These are phyloP conservation scores for Protodeltote pygarga DNA, from an alignment of 2,888 invertebrate species.

Conservation along the genomic window DNA sequence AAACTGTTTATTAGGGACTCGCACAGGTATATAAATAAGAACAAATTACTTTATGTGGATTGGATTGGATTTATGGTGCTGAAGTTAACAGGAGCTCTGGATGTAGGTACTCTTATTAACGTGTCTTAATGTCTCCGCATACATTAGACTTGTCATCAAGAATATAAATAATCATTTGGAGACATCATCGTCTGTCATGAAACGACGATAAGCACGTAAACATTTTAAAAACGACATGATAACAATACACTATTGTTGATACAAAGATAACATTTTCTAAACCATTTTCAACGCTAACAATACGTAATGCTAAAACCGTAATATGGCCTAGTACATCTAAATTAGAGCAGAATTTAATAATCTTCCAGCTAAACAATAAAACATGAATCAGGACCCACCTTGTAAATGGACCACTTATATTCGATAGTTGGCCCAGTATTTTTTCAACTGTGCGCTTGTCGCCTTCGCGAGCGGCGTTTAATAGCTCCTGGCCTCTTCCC, in stretches of 20 bases:
- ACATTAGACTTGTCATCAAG: conserved; percentile 4
- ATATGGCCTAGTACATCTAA: neutral
- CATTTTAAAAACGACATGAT: conserved; percentile 57
- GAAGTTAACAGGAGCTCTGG: too few relatives aligned
- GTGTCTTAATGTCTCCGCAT: conserved; percentile 6
- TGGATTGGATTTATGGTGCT: too few relatives aligned
- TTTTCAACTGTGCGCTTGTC: conserved; percentile 96
- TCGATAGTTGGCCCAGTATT: conserved; percentile 94
- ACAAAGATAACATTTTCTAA: conserved; percentile 45
- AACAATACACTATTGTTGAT: conserved; percentile 66
- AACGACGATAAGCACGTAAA: conserved; percentile 64
- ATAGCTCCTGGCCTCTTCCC: conserved; percentile 98
- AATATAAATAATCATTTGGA: conserved; percentile 13
- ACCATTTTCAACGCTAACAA: conserved; percentile 8
- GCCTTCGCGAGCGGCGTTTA: conserved; percentile 98
- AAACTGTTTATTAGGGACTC: too few relatives aligned
- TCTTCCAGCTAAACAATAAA: conserved; percentile 46
- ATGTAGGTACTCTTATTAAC: too few relatives aligned
- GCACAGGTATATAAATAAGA: too few relatives aligned
- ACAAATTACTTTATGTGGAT: too few relatives aligned
- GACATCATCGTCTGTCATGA: conserved; percentile 22
- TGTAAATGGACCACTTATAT: conserved; percentile 97
- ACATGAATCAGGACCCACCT: conserved; percentile 89
- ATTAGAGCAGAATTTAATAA: neutral
- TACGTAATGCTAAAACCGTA: neutral